These are phyloP conservation scores for Pavo muticus DNA, from an alignment of 2,113 vertebrate species.

Conservation along the genomic window DNA sequence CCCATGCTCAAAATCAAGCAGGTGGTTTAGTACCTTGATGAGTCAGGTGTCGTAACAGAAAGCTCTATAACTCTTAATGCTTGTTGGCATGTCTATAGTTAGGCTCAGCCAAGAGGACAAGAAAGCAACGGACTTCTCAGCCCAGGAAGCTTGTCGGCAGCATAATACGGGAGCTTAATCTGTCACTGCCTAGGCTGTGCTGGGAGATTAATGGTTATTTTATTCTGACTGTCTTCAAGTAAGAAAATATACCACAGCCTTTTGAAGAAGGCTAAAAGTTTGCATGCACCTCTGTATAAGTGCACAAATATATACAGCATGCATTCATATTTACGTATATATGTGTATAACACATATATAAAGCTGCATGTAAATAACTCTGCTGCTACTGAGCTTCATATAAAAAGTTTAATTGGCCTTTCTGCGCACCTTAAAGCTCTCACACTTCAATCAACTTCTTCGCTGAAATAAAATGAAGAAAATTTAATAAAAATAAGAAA, in stretches of 20 bases:
- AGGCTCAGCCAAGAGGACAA: conserved; percentile 47
- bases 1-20: neutral
- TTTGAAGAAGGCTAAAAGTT: neutral
- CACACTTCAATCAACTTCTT: neutral
- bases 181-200: conserved; percentile 29
- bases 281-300: neutral
- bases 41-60: conserved; percentile 42
- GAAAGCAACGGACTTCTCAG: conserved; percentile 35
- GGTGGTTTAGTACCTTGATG: conserved; percentile 42
- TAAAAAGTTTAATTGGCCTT: neutral
- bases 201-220: conserved; percentile 53
- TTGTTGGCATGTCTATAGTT: conserved; percentile 33
- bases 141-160: conserved; percentile 50
- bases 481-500: neutral
- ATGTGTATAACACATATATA: neutral
- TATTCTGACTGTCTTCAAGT: neutral
- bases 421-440: neutral
- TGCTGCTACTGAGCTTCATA: neutral
- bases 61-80: conserved; percentile 39
- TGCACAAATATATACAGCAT: neutral
- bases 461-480: neutral
- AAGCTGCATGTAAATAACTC: neutral
- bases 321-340: too few species aligned
- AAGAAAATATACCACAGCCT: neutral
- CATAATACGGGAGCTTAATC: neutral